phyloP scores from a whole-genome alignment of 2,888 invertebrate genomes.

The Leptothorax acervorum region DNA sequence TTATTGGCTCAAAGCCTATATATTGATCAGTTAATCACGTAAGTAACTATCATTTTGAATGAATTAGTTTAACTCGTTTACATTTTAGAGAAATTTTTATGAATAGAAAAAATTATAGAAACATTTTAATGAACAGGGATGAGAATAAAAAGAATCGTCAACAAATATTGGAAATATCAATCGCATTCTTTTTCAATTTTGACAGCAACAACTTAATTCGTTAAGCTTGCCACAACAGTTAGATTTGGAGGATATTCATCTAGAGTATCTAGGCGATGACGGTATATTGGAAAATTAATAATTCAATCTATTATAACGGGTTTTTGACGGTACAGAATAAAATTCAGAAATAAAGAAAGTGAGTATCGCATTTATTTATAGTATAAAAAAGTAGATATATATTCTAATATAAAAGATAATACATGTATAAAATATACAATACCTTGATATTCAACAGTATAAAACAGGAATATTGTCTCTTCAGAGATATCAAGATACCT shows the following conservation, averaged over 20 bases:
- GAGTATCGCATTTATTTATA: neutral
- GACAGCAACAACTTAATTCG: constrained; percentile 88
- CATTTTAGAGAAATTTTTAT: neutral
- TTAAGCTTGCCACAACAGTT: constrained; percentile 62
- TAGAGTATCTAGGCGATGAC: constrained; percentile 64
- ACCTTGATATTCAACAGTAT: constrained; percentile 9
- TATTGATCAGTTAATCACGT: constrained; percentile 89
- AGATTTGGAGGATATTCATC: constrained; percentile 61
- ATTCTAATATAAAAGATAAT: constrained; percentile 36
- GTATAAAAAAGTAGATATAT: constrained; percentile 61
- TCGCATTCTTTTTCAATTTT: constrained; percentile 90
- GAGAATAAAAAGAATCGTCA: constrained; percentile 91
- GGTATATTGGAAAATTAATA: constrained; percentile 46
- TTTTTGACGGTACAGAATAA: neutral
- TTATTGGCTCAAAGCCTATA: constrained; percentile 91
- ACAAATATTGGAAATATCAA: constrained; percentile 92
- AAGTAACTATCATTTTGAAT: constrained; percentile 77
- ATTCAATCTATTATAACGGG: neutral
- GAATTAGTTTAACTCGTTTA: neutral
- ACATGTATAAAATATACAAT: constrained; percentile 35
- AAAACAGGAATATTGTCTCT: neutral
- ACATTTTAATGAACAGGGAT: constrained; percentile 86
- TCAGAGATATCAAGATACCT: neutral
- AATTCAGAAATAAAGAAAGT: neutral
- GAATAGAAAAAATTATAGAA: neutral